A percentile compares a stretch with the other conserved stretches of the same genome.
phyloP scores from a whole-genome alignment of 2,797 vertebrate species.

The Hippocampus kuda region DNA sequence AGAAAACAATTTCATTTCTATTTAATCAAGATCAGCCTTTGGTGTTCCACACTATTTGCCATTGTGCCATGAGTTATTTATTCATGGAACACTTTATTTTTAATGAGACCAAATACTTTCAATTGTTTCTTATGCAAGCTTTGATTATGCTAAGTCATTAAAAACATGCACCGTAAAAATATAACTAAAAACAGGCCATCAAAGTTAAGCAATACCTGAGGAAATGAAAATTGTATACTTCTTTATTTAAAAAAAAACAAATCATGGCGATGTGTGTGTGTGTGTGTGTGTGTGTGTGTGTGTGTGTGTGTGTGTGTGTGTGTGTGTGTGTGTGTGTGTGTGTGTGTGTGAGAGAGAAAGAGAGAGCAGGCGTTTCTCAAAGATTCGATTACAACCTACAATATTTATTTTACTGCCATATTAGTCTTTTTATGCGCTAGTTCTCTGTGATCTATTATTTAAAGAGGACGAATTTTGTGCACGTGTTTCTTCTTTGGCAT shows the following conservation, averaged over 20 bases:
- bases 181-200: too few relatives aligned
- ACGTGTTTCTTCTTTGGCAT: not conserved
- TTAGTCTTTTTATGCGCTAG: not conserved
- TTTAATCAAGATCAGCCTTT: not conserved
- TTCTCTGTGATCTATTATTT: not conserved
- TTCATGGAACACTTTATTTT: not conserved
- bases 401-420: not conserved
- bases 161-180: not conserved
- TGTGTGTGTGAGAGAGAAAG: not conserved
- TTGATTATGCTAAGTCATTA: not conserved
- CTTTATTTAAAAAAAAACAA: too few relatives aligned
- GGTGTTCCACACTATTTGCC: not conserved
- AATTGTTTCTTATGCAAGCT: not conserved
- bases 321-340: not conserved
- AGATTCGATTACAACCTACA: too few relatives aligned
- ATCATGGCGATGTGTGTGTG: too few relatives aligned
- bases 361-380: too few relatives aligned
- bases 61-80: not conserved
- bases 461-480: not conserved
- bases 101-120: not conserved
- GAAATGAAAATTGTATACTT: too few relatives aligned
- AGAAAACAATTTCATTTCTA: slow-evolving; percentile 3
- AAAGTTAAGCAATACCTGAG: too few relatives aligned
- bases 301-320: too few relatives aligned
- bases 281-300: too few relatives aligned